Conservation (phyloP, 1,140 invertebrate species). For the Rhopalosiphum maidis region DNA sequence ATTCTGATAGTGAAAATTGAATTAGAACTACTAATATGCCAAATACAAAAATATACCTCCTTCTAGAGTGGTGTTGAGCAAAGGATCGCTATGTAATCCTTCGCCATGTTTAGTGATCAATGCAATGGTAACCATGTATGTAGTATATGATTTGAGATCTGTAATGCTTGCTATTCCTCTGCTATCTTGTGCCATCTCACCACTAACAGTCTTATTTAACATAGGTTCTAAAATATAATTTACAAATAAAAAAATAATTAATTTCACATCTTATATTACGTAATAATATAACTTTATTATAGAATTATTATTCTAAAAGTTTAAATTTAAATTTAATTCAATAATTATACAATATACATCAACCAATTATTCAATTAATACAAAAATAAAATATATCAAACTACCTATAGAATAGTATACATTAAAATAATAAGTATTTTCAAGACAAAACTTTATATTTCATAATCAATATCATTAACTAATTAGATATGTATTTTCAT, state of each 20-base stretch:
- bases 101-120: slow-evolving; percentile 76
- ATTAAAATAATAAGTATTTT: neutral
- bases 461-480: neutral
- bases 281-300: neutral
- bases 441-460: neutral
- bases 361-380: too few relatives aligned
- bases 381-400: too few relatives aligned
- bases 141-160: slow-evolving; percentile 76
- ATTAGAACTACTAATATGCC: neutral
- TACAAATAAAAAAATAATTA: neutral
- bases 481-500: neutral
- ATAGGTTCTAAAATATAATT: slow-evolving; percentile 17
- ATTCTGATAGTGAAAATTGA: neutral
- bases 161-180: slow-evolving; percentile 62
- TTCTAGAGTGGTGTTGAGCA: slow-evolving; percentile 76
- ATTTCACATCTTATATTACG: neutral
- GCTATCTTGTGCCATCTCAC: slow-evolving; percentile 60
- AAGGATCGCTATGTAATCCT: slow-evolving; percentile 72
- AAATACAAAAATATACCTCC: slow-evolving; percentile 62
- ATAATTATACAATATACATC: too few relatives aligned
- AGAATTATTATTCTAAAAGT: too few relatives aligned
- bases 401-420: too few relatives aligned
- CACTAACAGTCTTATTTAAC: slow-evolving; percentile 27
- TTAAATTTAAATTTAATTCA: too few relatives aligned
- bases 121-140: slow-evolving; percentile 76